Base-by-base conservation (phyloP, 2,113 vertebrate genomes). In the Paramisgurnus dabryanus region DNA sequence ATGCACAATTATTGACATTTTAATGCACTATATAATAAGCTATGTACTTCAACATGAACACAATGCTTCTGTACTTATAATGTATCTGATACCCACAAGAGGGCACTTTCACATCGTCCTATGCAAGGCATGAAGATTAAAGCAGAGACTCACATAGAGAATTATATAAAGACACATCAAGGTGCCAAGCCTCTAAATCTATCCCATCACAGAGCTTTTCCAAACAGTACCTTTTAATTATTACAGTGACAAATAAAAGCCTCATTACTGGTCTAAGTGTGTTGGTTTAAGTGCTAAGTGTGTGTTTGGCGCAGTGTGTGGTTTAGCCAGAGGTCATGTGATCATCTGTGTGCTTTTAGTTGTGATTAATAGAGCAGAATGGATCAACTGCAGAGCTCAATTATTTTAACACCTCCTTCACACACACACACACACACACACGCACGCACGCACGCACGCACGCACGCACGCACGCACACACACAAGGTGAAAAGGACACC, bases 61-160 rank as follows among this genome's bases (percentile, higher is more conserved):
- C 27, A 34, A 34, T 3, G 3, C 27, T 34, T 34, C 27, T 34
- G 27, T 34, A 34, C 3, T 2, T 34, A 34, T 34, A 49, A 63
- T 63, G 15, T 34, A 13, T 49, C 12, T 34, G 27, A 12, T 41
- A 49, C 9, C 85, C 90, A 91, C 88, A 76, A 57, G 88, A 70
- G 74, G 90, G 89, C 86, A 64, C 63, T 61, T 68, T 6, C 7
- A 79, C 6, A 12, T 55, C 39, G 79, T 18, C 40, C 13, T 11
- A 7, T 72, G n/a, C 50, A 65, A 43, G 27, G 9, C 43, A 17
- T 3, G 3, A 34, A 34, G 27, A 34, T 34, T 34, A 41, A 64
- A 5, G 45, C 15, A 41, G 66, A 27, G 17, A 53, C 3, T 49
- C 15, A 63, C 7, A 53, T 34, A 61, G 17, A 64, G 2, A 83